Conservation (phyloP, 2,113 vertebrate species). For the Laticauda laticaudata region DNA sequence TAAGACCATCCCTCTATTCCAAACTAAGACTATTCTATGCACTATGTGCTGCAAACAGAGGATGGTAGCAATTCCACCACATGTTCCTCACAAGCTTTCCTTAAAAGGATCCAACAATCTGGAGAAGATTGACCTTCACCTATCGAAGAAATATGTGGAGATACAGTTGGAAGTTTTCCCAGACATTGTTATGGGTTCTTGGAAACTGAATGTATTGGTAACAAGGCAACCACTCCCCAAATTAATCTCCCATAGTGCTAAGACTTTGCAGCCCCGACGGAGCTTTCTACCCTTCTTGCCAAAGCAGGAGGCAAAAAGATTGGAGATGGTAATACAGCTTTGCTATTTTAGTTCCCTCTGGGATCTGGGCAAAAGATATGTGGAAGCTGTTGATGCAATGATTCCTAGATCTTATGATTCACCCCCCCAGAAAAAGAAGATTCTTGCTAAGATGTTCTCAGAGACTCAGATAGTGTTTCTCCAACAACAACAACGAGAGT, state of each 20-base stretch:
- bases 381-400: background rate
- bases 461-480: background rate
- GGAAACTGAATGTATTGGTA: background rate
- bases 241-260: background rate
- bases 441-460: background rate
- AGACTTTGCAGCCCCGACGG: background rate
- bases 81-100: background rate
- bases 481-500: background rate
- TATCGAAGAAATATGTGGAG: conserved; percentile 5
- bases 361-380: background rate
- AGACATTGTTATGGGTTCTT: background rate
- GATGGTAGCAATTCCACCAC: background rate
- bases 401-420: background rate
- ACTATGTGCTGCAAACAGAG: background rate
- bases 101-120: background rate
- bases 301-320: background rate
- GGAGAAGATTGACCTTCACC: background rate
- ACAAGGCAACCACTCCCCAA: background rate
- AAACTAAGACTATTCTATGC: background rate
- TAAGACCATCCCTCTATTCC: background rate
- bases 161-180: background rate
- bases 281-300: background rate
- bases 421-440: too few species aligned
- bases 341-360: background rate
- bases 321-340: background rate